Base-by-base conservation (phyloP, 2,888 invertebrate species). In the Eustalomyia histrio region DNA sequence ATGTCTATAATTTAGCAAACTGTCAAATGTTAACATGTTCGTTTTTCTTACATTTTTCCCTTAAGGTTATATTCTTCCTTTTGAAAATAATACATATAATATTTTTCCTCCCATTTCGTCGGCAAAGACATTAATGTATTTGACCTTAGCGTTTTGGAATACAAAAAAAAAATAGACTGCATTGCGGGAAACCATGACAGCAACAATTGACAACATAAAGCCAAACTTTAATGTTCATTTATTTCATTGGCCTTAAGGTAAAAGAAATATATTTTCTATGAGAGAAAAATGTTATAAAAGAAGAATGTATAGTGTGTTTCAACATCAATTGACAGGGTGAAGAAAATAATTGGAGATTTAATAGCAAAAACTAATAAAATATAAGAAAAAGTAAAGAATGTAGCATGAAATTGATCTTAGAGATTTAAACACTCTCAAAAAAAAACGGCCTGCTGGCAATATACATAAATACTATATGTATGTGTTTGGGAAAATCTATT, bases 201-300 rank as follows among this genome's bases (percentile, higher is more conserved):
- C 75, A 53, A 47, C 58, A 80, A 80, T 80, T 80, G 80, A 76
- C 80, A 76, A 76, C 39, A 64, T 80, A 80, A 80, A 73, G 64
- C 50, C 68, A 52, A 39, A 52, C 50, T 12, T 16, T 58, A 58
- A 65, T 76, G 57, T 71, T 71, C 24, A 69, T 63, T 63, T 50
- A 24, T 57, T 35, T 76, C 24, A 12, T 57, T 65, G 60, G 71
- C 76, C 71, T 64, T 50, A 65, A 60, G 69, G 71, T 71, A 60
- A 12, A 24, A 39, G 3, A 63, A 55, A 21, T 18, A 53, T 10
- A 18, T 53, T 18, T 53, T 18, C 39, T 39, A 10, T 39, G 12
- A 39, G 47, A 57, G 21, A 57, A 52, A 57, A 47, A 57, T 50
- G 50, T 17, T 35, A 16, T 29, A 24, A 24, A 17, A 12, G 35